Percentiles rank a stretch among this genome's conserved stretches.
phyloP scores from a whole-genome alignment of 2,113 vertebrate species.

The Camelus bactrianus region DNA sequence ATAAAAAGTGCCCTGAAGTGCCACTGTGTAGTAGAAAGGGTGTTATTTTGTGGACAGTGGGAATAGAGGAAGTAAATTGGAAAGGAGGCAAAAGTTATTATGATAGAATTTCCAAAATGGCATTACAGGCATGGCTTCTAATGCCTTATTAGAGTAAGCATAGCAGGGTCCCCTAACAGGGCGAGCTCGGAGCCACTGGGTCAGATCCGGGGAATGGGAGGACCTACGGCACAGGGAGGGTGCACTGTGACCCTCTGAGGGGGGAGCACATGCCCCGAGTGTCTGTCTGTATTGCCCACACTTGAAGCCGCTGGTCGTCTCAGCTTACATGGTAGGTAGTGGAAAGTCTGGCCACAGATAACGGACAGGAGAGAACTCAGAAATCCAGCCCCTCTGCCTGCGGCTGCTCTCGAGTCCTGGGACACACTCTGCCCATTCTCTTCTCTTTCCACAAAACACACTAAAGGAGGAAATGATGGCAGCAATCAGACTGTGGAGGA shows the following conservation, averaged over 20 bases:
- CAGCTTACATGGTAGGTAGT: background rate
- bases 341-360: background rate
- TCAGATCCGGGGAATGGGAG: background rate
- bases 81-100: background rate
- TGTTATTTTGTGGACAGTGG: background rate
- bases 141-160: background rate
- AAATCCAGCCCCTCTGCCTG: background rate
- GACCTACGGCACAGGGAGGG: fast-evolving
- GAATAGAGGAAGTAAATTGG: background rate
- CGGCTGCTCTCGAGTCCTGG: background rate
- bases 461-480: background rate
- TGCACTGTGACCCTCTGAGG: background rate
- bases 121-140: background rate
- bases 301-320: background rate
- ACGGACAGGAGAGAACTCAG: background rate
- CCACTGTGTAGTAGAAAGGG: background rate
- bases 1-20: background rate
- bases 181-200: background rate
- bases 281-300: too few species aligned
- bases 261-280: fast-evolving
- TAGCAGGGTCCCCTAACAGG: background rate
- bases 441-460: background rate
- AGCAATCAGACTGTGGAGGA: background rate
- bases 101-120: background rate
- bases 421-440: background rate